phyloP scores from a whole-genome alignment of 2,113 vertebrate genomes.

The Gymnocephalus cernua region DNA sequence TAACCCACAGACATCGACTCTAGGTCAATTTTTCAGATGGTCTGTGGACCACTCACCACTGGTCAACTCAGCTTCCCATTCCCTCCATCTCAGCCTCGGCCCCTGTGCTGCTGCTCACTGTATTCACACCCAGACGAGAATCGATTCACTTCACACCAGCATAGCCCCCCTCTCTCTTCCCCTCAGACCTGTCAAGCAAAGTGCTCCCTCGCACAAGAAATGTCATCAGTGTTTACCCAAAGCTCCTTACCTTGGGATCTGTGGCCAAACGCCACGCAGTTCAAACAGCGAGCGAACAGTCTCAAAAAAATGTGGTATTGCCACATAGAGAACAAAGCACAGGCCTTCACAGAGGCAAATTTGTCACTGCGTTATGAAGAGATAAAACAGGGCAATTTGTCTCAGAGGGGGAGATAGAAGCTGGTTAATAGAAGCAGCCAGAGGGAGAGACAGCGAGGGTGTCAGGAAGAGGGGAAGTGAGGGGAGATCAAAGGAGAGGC shows the following conservation, averaged over 20 bases:
- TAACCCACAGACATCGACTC: background rate
- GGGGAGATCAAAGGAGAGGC: slow-evolving; percentile 10
- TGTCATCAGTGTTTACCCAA: slow-evolving; percentile 17
- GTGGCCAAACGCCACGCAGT: background rate
- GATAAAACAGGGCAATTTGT: slow-evolving; percentile 59
- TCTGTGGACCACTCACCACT: slow-evolving; percentile 1
- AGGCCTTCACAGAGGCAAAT: slow-evolving; percentile 27
- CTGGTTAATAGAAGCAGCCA: slow-evolving; percentile 50
- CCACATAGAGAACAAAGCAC: slow-evolving; percentile 23
- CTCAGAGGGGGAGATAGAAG: slow-evolving; percentile 42
- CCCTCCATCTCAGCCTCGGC: background rate
- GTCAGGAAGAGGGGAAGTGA: slow-evolving; percentile 16
- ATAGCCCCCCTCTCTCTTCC: background rate
- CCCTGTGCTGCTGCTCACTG: background rate
- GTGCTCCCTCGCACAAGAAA: slow-evolving; percentile 10
- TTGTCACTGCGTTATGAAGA: slow-evolving; percentile 47
- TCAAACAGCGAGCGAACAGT: background rate
- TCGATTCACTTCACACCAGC: slow-evolving; percentile 16
- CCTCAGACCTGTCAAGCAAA: slow-evolving; percentile 7
- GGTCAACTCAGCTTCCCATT: slow-evolving; percentile 5
- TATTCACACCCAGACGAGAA: background rate
- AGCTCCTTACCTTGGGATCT: slow-evolving; percentile 1
- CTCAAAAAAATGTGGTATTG: background rate
- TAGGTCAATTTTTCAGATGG: slow-evolving; percentile 4
- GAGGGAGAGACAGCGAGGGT: slow-evolving; percentile 4